Conservation (phyloP, 2,888 invertebrate species). For the Linnaemya tessellans region DNA sequence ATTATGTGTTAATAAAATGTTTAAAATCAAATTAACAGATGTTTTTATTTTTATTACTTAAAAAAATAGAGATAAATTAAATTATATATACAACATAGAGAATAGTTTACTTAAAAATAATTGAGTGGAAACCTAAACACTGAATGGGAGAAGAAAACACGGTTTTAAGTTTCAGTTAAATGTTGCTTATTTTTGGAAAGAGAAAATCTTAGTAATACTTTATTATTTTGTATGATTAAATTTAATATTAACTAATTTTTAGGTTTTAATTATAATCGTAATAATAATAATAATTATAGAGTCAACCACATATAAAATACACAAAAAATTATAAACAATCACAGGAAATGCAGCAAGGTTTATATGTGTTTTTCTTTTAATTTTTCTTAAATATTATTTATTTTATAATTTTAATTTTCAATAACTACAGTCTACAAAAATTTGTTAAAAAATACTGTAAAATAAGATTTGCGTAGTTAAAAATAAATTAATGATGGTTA, state of each 20-base stretch:
- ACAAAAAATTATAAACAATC: constrained; percentile 71
- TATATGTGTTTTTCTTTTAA: constrained; percentile 27
- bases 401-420: constrained; percentile 34
- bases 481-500: constrained; percentile 39
- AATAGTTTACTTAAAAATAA: constrained; percentile 71
- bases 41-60: constrained; percentile 37
- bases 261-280: constrained; percentile 48
- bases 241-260: constrained; percentile 58
- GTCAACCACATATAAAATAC: constrained; percentile 71
- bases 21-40: constrained; percentile 45
- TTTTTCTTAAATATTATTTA: constrained; percentile 9
- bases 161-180: constrained; percentile 67
- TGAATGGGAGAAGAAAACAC: background rate
- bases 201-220: constrained; percentile 71
- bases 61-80: constrained; percentile 48
- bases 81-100: constrained; percentile 65
- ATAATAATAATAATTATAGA: constrained; percentile 65
- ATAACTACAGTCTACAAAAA: constrained; percentile 42
- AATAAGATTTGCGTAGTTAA: constrained; percentile 11
- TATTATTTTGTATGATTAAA: constrained; percentile 14
- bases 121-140: constrained; percentile 54
- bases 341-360: constrained; percentile 72
- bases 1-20: constrained; percentile 21
- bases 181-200: constrained; percentile 67
- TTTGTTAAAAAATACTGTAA: background rate